phyloP scores from a whole-genome alignment of 2,888 invertebrate species.

The Ypsolopha scabrella region DNA sequence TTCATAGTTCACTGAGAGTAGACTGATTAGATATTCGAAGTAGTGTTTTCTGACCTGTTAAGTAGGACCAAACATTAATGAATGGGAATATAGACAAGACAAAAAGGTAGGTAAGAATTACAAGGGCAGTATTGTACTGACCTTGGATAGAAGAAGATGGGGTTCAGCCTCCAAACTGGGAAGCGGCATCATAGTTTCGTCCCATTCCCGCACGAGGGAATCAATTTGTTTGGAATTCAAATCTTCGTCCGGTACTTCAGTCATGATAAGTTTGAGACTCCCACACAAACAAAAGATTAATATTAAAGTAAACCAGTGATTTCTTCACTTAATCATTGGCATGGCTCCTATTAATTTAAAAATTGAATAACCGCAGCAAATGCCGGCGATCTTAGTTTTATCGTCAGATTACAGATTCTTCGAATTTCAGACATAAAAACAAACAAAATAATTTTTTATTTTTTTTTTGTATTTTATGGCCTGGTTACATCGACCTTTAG shows the following conservation, averaged over 20 bases:
- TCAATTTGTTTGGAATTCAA: slow-evolving; percentile 19
- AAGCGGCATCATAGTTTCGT: slow-evolving; percentile 38
- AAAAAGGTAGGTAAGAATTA: neutral
- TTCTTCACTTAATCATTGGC: neutral
- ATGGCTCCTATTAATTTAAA: no score
- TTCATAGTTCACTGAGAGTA: slow-evolving; percentile 52
- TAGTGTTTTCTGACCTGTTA: slow-evolving; percentile 58
- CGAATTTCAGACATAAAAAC: no score
- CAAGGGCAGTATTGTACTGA: slow-evolving; percentile 18
- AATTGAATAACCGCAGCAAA: no score
- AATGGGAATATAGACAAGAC: neutral
- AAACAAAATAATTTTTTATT: no score
- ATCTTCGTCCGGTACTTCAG: neutral
- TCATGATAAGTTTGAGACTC: neutral
- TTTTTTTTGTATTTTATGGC: no score
- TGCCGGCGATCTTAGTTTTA: no score
- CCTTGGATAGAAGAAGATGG: slow-evolving; percentile 57
- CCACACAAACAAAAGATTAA: neutral
- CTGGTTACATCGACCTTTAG: no score
- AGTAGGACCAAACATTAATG: neutral
- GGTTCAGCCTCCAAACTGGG: slow-evolving; percentile 50
- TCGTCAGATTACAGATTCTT: no score
- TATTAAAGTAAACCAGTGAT: neutral
- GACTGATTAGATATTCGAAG: slow-evolving; percentile 51
- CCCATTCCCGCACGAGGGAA: slow-evolving; percentile 36